Evolutionary conservation across 2,113 vertebrate genomes (phyloP).

Genomic region (Corydoras sp.): DNA sequence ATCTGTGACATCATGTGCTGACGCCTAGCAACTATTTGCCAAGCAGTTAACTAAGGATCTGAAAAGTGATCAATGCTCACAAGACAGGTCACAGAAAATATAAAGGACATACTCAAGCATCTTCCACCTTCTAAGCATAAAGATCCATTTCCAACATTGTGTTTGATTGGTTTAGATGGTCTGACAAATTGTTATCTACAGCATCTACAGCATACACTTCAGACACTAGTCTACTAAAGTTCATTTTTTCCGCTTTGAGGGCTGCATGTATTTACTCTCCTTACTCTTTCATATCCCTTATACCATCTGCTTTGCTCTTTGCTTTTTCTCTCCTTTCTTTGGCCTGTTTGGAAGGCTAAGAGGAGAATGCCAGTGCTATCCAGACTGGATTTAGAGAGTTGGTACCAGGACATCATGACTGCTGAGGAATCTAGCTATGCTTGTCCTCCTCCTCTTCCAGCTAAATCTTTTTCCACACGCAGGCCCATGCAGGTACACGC

Average conservation of each 20-base stretch:
- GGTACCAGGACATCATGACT: slow-evolving; percentile 78
- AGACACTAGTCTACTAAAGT: not conserved
- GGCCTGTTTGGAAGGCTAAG: slow-evolving; percentile 55
- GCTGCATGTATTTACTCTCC: slow-evolving; percentile 34
- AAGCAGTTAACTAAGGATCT: too few relatives aligned
- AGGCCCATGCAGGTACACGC: slow-evolving; percentile 80
- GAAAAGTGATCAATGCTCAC: too few relatives aligned
- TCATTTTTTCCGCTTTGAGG: not conserved
- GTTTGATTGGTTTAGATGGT: too few relatives aligned
- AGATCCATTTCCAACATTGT: too few relatives aligned
- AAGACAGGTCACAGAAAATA: too few relatives aligned
- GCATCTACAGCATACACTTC: too few relatives aligned
- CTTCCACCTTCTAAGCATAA: too few relatives aligned
- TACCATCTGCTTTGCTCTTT: slow-evolving; percentile 27
- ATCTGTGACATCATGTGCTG: too few relatives aligned
- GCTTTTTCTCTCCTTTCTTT: slow-evolving; percentile 9
- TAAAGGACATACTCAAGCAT: too few relatives aligned
- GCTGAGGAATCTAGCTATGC: slow-evolving; percentile 64
- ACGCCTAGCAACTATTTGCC: too few relatives aligned
- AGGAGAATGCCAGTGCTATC: slow-evolving; percentile 63
- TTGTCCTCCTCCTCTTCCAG: slow-evolving; percentile 84
- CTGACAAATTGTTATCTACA: too few relatives aligned
- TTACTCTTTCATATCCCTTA: slow-evolving; percentile 36
- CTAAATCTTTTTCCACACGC: slow-evolving; percentile 79
- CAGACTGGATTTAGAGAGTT: slow-evolving; percentile 73